Conservation (phyloP, 2,888 invertebrate genomes). For the Scrobipalpa atriplicella region DNA sequence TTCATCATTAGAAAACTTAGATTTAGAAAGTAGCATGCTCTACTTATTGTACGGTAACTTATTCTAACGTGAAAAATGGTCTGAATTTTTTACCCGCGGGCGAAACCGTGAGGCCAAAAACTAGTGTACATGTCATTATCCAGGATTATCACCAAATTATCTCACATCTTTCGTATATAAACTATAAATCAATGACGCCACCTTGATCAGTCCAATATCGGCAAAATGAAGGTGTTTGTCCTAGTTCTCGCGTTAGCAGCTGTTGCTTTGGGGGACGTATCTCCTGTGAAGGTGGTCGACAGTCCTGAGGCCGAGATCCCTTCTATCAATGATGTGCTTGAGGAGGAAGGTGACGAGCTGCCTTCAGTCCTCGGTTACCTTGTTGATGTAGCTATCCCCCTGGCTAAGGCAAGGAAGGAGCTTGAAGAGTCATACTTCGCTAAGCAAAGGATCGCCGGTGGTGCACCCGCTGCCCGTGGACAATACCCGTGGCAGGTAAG, state of each 20-base stretch:
- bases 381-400: slow-evolving; percentile 48
- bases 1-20: no score
- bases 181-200: neutral
- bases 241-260: slow-evolving; percentile 32
- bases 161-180: neutral
- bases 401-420: slow-evolving; percentile 50
- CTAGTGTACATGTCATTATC: neutral
- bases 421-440: slow-evolving; percentile 47
- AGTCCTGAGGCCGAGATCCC: slow-evolving; percentile 28
- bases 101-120: no score
- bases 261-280: slow-evolving; percentile 29
- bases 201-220: neutral
- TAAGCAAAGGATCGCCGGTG: slow-evolving; percentile 54
- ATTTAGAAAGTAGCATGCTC: no score
- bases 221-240: slow-evolving; percentile 26
- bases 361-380: slow-evolving; percentile 46
- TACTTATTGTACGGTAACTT: no score
- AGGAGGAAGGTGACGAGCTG: neutral
- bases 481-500: slow-evolving; percentile 57
- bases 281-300: slow-evolving; percentile 31
- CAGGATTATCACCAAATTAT: neutral
- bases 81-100: no score
- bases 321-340: neutral
- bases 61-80: no score
- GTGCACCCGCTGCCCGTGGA: slow-evolving; percentile 45